Base-by-base conservation (phyloP, 1,140 invertebrate species). In the Mycetomoellerius zeteki region DNA sequence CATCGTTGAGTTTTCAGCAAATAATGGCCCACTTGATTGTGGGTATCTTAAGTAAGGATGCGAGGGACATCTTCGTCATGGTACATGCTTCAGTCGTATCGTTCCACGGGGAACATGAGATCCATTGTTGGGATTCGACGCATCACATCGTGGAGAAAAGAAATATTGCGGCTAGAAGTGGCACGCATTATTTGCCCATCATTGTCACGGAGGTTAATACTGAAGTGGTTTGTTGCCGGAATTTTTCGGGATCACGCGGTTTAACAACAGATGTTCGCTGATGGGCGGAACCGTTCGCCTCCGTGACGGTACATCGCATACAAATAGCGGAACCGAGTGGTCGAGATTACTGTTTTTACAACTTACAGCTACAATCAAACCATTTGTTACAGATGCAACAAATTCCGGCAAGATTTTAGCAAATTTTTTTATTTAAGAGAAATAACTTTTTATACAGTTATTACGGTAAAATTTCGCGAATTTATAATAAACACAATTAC, bases 21-120 rank as follows among this genome's bases (percentile, higher is more conserved):
- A 93, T 92, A 93, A 89, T 93, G 73, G 91, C 64, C 88, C 87
- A 92, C 90, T 92, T 90, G 92, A 93, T 92, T 88, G 89, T 90
- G 91, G 89, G 87, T 90, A 85, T 91, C 85, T 75, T 37, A n/a
- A 87, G 77, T 64, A 78, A 89, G 88, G 91, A 81, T 81, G 76
- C 80, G 65, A 78, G 71, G 80, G 75, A 85, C 54, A 56, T 65
- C 65, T 50, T 50, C 86, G 88, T 91, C 88, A 84, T 71, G 85
- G 37, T 84, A 30, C 73, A 50, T 71, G 80, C 72, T 77, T 47
- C 73, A 86, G 87, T 80, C 75, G 60, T 81, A 91, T 90, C 85
- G 58, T 84, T 84, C 69, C 71, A 78, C 58, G 43, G 71, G 87
- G 56, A 80, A 85, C 80, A 50, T 8, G 80, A 73, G 52, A 73